Evolutionary conservation across 2,113 vertebrate species (phyloP), one percentile per base, ranked within the genome.

Genomic region (Apteryx owenii): DNA sequence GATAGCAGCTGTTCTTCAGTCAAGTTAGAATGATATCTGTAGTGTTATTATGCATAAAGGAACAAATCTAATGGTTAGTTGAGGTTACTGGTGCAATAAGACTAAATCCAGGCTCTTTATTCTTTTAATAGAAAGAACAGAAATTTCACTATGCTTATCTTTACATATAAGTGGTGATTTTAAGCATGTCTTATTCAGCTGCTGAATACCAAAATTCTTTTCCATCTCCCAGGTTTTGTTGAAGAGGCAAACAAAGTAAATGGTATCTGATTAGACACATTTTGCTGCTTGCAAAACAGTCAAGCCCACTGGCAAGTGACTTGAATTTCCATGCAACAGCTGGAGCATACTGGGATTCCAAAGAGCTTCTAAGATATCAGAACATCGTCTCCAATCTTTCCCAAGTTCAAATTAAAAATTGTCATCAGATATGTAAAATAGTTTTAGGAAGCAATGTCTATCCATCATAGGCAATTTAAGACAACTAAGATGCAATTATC

Each of bases 191-290:
- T 73, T 50, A 36, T 84, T 66, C 61, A 16, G 20, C 6, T 85
- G 19, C 23, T 33, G 23, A 60, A 54, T 10, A 73, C 14, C 7
- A 33, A 46, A n/a, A 7, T 29, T 61, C 0, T 60, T 79, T 33
- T 81, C 38, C 16, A 31, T 61, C 73, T 72, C 4, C 29, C 22
- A 31, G 7, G 23, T 76, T 90, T 60, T 85, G 9, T 33, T 62
- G 66, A 73, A 88, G 68, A 53, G 53, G 14, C 12, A 85, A 56
- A 90, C 12, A 85, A 56, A 90, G 28, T 18, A 29, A 46, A 83
- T 2, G 8, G 5, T 22, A 16, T 11, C 28, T 31, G 31, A 56
- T 42, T 5, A 19, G 12, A 50, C 42, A 44, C 0, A 0, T 79
- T 85, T n/a, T 85, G 28, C 16, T 40, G 31, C n/a, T 56, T 38